phyloP scores from a whole-genome alignment of 2,797 vertebrate species.

The Typhlichthys subterraneus region DNA sequence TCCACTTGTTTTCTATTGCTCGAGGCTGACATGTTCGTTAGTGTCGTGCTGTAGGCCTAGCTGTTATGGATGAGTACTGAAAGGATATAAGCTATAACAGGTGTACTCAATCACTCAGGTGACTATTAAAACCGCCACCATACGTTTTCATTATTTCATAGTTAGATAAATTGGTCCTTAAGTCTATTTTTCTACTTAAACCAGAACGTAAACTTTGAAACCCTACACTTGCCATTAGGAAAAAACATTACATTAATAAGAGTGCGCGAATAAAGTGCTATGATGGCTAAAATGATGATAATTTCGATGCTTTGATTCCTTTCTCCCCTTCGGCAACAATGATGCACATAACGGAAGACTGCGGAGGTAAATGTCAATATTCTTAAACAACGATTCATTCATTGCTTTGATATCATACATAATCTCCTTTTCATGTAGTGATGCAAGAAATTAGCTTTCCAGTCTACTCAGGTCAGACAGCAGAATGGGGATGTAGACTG shows the following conservation, averaged over 20 bases:
- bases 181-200: slow-evolving; percentile 17
- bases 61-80: neutral
- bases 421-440: slow-evolving; percentile 22
- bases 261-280: slow-evolving; percentile 68
- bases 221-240: slow-evolving; percentile 22
- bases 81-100: slow-evolving; percentile 18
- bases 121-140: slow-evolving; percentile 35
- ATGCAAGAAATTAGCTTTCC: slow-evolving; percentile 39
- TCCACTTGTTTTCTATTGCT: too few species aligned
- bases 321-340: slow-evolving; percentile 21
- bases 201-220: slow-evolving; percentile 61
- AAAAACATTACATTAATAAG: slow-evolving; percentile 54
- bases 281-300: slow-evolving; percentile 31
- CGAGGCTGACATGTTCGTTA: too few species aligned
- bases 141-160: slow-evolving; percentile 18
- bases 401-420: slow-evolving; percentile 22
- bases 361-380: slow-evolving; percentile 6
- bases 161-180: slow-evolving; percentile 57
- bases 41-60: neutral
- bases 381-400: slow-evolving; percentile 30
- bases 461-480: slow-evolving; percentile 50
- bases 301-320: slow-evolving; percentile 22
- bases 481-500: slow-evolving; percentile 38
- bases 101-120: slow-evolving; percentile 28
- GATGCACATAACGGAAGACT: slow-evolving; percentile 64